Conservation (phyloP, 2,113 vertebrate species). For the Microcebus ravelobensis region DNA sequence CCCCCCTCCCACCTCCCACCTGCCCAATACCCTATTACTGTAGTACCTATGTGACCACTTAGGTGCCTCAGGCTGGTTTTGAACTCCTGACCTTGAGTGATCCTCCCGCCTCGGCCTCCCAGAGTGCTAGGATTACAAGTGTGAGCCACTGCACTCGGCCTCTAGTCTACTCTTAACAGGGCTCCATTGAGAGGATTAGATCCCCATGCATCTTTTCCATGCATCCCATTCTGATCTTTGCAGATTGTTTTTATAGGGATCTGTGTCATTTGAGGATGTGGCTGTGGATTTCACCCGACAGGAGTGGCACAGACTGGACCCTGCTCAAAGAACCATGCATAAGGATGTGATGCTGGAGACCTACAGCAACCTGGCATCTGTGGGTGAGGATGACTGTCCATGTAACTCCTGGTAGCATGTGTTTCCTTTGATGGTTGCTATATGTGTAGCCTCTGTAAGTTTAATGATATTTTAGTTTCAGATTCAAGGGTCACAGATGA, state of each 20-base stretch:
- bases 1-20: no score
- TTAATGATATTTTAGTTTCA: constrained; percentile 27
- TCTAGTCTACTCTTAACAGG: background rate
- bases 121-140: no score
- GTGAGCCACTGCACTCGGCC: no score
- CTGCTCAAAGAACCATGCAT: constrained; percentile 67
- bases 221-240: constrained; percentile 42
- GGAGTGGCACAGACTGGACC: constrained; percentile 65
- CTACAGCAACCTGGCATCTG: constrained; percentile 66
- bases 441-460: background rate
- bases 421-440: background rate
- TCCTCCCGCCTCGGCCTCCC: no score
- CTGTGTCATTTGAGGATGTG: constrained; percentile 66
- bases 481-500: background rate
- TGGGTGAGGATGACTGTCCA: constrained; percentile 57
- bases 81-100: no score
- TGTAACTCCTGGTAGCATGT: background rate
- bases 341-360: constrained; percentile 77
- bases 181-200: background rate
- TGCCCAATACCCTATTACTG: no score
- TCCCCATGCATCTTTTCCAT: background rate
- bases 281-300: constrained; percentile 74
- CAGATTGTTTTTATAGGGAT: constrained; percentile 63
- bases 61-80: no score
- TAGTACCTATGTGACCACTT: no score